These are phyloP conservation scores for Octodonta nipae DNA, from an alignment of 2,888 invertebrate genomes.

Conservation along the genomic window DNA sequence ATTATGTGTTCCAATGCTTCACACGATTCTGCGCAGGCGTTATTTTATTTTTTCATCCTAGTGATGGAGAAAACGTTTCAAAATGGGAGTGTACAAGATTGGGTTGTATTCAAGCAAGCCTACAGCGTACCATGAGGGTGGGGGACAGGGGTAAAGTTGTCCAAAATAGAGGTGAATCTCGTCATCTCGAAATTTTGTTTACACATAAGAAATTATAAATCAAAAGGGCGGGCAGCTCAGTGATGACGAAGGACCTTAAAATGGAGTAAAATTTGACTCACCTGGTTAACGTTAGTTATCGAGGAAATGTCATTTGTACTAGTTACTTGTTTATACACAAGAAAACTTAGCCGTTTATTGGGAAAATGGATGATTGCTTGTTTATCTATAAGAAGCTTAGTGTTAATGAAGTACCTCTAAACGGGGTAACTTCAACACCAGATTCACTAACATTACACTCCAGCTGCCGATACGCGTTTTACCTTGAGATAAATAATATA, in stretches of 20 bases:
- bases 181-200: conserved; percentile 1
- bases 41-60: background rate
- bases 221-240: background rate
- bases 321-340: too few relatives aligned
- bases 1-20: too few relatives aligned
- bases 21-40: too few relatives aligned
- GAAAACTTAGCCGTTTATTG: too few relatives aligned
- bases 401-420: too few relatives aligned
- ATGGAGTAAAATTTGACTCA: background rate
- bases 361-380: too few relatives aligned
- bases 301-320: background rate
- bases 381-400: too few relatives aligned
- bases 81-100: background rate
- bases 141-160: background rate
- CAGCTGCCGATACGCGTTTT: too few relatives aligned
- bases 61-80: background rate
- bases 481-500: background rate
- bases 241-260: too few relatives aligned
- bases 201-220: background rate
- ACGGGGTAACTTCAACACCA: too few relatives aligned
- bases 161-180: too few relatives aligned
- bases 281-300: background rate
- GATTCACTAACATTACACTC: too few relatives aligned
- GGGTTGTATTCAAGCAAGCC: background rate
- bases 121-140: background rate